A percentile compares a stretch with the other conserved stretches of the same genome.
These are phyloP conservation scores for Tragelaphus oryx DNA, from an alignment of 2,797 vertebrate species.

Conservation along the genomic window DNA sequence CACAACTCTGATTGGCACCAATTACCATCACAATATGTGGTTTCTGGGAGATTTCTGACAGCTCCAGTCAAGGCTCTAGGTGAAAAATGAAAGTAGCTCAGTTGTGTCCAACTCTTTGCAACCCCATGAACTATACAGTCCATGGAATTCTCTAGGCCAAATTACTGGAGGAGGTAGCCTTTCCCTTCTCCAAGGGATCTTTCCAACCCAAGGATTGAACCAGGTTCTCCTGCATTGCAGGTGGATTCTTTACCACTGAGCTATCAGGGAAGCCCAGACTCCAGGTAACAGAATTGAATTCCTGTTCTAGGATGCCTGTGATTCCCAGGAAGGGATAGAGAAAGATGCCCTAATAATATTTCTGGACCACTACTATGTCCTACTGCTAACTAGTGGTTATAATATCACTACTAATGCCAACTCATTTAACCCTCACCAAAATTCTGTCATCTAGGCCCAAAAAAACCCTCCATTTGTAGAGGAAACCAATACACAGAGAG, in stretches of 20 bases:
- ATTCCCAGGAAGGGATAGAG: neutral
- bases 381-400: neutral
- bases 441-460: neutral
- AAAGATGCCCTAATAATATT: neutral
- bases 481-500: neutral
- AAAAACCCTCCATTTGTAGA: neutral
- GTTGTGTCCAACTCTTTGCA: neutral
- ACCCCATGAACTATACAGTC: neutral
- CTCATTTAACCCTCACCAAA: neutral
- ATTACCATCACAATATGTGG: neutral
- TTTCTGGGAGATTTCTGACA: neutral
- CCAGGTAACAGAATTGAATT: neutral
- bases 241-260: neutral
- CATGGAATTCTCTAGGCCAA: neutral
- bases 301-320: neutral
- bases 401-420: neutral
- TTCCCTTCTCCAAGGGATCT: neutral
- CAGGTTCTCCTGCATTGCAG: neutral
- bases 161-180: neutral
- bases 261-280: neutral
- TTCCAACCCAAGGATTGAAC: neutral
- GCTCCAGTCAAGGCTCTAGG: neutral
- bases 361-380: neutral
- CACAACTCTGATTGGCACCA: neutral
- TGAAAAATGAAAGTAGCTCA: neutral